Percentiles rank a stretch among this genome's conserved stretches.
Evolutionary conservation across 2,888 invertebrate species (phyloP).

Genomic region (Deilephila elpenor): DNA sequence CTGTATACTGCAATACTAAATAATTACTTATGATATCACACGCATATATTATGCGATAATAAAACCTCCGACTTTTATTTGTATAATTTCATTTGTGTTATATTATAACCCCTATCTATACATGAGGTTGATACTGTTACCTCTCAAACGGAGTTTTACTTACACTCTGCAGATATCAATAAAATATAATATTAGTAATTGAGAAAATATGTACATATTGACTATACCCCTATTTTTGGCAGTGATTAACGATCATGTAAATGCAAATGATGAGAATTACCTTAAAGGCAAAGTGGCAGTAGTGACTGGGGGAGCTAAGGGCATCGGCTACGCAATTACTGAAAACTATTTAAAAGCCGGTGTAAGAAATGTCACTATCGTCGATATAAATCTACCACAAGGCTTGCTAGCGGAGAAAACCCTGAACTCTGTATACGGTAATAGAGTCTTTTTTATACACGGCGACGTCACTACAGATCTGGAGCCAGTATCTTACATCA

Average conservation of each 20-base stretch:
- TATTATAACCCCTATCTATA: too few species aligned
- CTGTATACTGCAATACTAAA: too few species aligned
- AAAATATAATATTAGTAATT: not conserved
- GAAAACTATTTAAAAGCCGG: slow-evolving; percentile 71
- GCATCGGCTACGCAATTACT: slow-evolving; percentile 77
- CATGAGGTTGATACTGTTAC: too few species aligned
- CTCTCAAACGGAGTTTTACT: too few species aligned
- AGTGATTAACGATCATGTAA: not conserved
- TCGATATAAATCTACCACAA: slow-evolving; percentile 48
- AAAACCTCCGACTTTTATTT: too few species aligned
- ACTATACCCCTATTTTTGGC: not conserved
- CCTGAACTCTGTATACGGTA: slow-evolving; percentile 72
- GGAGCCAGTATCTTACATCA: slow-evolving; percentile 59
- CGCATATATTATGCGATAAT: too few species aligned
- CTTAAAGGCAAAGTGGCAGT: slow-evolving; percentile 46
- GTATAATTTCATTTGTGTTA: too few species aligned
- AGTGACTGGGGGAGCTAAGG: slow-evolving; percentile 82
- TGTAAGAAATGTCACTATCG: slow-evolving; percentile 47
- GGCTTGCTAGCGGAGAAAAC: slow-evolving; percentile 62
- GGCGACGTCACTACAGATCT: slow-evolving; percentile 77
- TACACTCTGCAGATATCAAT: not conserved
- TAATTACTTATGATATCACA: too few species aligned
- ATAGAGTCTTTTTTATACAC: slow-evolving; percentile 70
- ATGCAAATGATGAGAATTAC: not conserved
- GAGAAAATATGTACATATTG: not conserved